Evolutionary conservation across 1,140 invertebrate species (phyloP).

Genomic region (Wasmannia auropunctata): DNA sequence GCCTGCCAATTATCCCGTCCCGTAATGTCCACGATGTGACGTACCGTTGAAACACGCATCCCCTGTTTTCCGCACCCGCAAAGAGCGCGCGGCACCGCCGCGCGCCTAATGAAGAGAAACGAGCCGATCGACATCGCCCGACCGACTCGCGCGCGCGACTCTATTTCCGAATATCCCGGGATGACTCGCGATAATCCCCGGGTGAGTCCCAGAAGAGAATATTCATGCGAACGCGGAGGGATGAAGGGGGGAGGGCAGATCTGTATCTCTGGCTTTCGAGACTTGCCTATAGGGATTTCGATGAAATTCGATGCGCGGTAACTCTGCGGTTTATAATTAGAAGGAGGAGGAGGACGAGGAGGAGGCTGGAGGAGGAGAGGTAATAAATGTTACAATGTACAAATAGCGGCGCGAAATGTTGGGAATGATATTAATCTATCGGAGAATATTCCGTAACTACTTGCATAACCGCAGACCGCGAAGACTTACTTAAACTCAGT

Average conservation of each 20-base stretch:
- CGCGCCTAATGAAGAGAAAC: conserved; percentile 34
- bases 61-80: neutral
- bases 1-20: conserved; percentile 30
- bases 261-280: neutral
- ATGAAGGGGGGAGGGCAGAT: neutral
- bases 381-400: neutral
- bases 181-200: neutral
- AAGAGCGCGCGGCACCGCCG: neutral
- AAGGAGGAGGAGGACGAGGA: too few relatives aligned
- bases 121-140: neutral
- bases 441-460: neutral
- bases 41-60: conserved; percentile 10
- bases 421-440: conserved; percentile 1
- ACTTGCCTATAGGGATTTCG: neutral
- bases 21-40: neutral
- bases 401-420: neutral
- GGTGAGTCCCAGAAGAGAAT: conserved; percentile 10
- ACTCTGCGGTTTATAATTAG: neutral
- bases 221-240: neutral
- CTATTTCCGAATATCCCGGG: neutral
- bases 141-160: neutral
- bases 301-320: neutral
- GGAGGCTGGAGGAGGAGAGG: too few relatives aligned
- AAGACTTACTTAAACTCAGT: neutral
- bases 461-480: conserved; percentile 8